Evolutionary conservation across 2,113 vertebrate species (phyloP).

Genomic region (Mus pahari): DNA sequence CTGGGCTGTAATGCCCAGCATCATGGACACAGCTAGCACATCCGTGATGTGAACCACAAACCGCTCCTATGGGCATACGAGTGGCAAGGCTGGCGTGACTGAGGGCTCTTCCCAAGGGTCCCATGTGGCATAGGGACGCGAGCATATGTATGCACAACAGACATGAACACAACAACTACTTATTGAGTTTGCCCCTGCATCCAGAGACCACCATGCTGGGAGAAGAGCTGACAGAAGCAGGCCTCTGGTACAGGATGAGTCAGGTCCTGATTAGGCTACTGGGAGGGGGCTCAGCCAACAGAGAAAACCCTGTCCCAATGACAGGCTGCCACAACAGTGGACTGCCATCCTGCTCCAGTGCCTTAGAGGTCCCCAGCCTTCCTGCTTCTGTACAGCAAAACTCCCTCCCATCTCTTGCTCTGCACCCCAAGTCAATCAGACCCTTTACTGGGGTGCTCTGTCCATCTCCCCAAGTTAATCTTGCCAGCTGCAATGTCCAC

Average conservation of each 20-base stretch:
- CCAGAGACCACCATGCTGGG: not conserved
- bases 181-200: not conserved
- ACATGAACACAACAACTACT: not conserved
- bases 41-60: conserved; percentile 98
- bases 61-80: conserved; percentile 89
- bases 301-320: not conserved
- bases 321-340: not conserved
- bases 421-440: not conserved
- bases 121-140: not conserved
- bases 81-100: not conserved
- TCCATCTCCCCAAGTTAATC: not conserved
- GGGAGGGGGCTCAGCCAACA: not conserved
- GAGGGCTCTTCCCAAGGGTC: no score
- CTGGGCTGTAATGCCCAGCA: conserved; percentile 98
- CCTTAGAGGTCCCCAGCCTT: fast-evolving
- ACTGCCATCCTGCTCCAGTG: fast-evolving
- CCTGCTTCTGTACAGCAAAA: fast-evolving
- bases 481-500: not conserved
- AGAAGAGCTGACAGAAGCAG: fast-evolving
- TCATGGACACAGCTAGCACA: conserved; percentile 97
- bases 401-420: fast-evolving
- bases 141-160: not conserved
- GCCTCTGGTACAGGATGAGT: fast-evolving
- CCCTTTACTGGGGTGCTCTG: not conserved
- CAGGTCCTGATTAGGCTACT: not conserved